phyloP scores from a whole-genome alignment of 2,888 invertebrate species.

The Nomada ferruginata region DNA sequence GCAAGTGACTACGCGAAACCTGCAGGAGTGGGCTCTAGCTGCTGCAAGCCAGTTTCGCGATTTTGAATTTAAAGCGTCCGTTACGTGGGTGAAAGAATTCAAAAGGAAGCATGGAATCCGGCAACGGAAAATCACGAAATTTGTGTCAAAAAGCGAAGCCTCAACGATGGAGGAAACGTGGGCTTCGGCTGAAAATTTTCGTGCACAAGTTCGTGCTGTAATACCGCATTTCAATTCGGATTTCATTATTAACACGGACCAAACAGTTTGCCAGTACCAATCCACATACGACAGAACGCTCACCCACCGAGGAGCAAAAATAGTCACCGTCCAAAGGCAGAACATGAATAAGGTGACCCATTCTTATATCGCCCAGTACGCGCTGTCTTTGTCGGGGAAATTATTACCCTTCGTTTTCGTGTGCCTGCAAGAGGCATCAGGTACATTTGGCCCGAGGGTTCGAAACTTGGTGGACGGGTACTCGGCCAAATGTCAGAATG shows the following conservation, averaged over 20 bases:
- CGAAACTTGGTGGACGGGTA: background rate
- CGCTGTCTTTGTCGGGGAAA: background rate
- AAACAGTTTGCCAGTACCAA: no score
- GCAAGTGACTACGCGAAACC: conserved; percentile 7
- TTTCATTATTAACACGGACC: no score
- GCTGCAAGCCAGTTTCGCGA: background rate
- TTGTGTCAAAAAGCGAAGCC: background rate
- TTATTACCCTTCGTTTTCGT: background rate
- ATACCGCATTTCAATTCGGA: background rate
- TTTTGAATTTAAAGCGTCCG: background rate
- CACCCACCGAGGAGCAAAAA: background rate
- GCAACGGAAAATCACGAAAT: background rate
- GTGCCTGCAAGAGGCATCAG: background rate
- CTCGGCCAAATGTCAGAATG: background rate
- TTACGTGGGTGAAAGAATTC: background rate
- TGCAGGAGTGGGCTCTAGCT: conserved; percentile 9
- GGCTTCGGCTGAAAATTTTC: conserved; percentile 4
- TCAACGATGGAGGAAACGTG: background rate
- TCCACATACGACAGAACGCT: background rate
- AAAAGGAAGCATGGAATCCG: background rate
- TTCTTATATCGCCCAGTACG: background rate
- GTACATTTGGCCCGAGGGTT: conserved; percentile 4
- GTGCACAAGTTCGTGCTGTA: background rate
- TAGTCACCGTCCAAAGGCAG: background rate
- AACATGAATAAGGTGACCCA: background rate